These are phyloP conservation scores for Asarcornis scutulata DNA, from an alignment of 2,113 vertebrate species.

Conservation along the genomic window DNA sequence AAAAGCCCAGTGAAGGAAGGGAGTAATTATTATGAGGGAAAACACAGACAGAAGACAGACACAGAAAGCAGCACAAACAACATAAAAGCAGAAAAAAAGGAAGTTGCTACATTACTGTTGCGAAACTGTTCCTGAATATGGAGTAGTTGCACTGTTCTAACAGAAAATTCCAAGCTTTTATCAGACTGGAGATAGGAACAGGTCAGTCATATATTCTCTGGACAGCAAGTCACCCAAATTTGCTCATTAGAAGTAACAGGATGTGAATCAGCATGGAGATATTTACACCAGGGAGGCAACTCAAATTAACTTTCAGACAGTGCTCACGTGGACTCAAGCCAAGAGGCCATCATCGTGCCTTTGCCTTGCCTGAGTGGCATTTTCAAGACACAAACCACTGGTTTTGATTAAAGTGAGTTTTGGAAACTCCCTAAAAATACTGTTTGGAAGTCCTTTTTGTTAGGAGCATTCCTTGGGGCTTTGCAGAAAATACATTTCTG, in stretches of 20 bases:
- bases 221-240: background rate
- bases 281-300: background rate
- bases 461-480: background rate
- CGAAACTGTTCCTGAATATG: background rate
- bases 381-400: background rate
- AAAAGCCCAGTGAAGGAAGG: background rate
- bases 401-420: background rate
- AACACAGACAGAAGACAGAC: background rate
- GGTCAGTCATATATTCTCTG: background rate
- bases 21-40: background rate
- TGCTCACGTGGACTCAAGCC: background rate
- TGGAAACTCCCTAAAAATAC: conserved; percentile 35
- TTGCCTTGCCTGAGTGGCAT: background rate
- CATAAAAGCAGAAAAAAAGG: background rate
- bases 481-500: background rate
- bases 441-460: background rate
- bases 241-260: background rate
- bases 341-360: background rate
- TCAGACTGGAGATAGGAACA: background rate
- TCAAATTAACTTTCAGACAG: background rate
- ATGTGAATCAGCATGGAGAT: background rate
- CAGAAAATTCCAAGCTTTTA: background rate
- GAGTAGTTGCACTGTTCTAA: background rate
- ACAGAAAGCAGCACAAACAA: background rate
- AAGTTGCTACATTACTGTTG: background rate